Percentiles rank a stretch among this genome's conserved stretches.
Conservation (phyloP, 2,888 invertebrate genomes). For the Macaria liturata region DNA sequence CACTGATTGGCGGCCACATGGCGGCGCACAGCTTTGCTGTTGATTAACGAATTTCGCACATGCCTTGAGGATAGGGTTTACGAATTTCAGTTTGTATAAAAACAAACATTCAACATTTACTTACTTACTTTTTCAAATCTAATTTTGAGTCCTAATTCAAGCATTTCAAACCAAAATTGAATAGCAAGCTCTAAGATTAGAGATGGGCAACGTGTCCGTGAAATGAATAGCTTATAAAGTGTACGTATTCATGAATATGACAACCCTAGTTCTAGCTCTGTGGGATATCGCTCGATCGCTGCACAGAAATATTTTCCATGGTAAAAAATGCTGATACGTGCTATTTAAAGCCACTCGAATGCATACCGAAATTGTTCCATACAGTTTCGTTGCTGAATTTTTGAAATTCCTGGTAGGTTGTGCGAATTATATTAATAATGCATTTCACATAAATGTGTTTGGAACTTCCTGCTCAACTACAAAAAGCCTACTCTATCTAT, state of each 20-base stretch:
- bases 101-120: too few relatives aligned
- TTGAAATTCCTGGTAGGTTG: background rate
- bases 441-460: too few relatives aligned
- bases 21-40: constrained; percentile 41
- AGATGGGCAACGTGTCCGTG: too few relatives aligned
- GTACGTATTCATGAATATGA: background rate
- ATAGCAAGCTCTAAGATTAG: too few relatives aligned
- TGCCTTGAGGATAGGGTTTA: constrained; percentile 41
- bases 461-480: too few relatives aligned
- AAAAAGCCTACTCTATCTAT: too few relatives aligned
- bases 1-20: constrained; percentile 50
- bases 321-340: constrained; percentile 16
- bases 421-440: too few relatives aligned
- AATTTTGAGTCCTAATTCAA: too few relatives aligned
- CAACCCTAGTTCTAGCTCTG: constrained; percentile 12
- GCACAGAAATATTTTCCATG: constrained; percentile 22
- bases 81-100: background rate
- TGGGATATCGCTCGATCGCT: constrained; percentile 18
- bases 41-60: constrained; percentile 63
- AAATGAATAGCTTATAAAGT: too few relatives aligned
- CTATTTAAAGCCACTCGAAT: constrained; percentile 8
- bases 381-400: constrained; percentile 1
- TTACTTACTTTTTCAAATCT: too few relatives aligned
- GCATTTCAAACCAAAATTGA: too few relatives aligned
- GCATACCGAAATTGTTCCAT: constrained; percentile 4